These are phyloP conservation scores for Chrosomus eos DNA, from an alignment of 2,797 vertebrate species.

Conservation along the genomic window DNA sequence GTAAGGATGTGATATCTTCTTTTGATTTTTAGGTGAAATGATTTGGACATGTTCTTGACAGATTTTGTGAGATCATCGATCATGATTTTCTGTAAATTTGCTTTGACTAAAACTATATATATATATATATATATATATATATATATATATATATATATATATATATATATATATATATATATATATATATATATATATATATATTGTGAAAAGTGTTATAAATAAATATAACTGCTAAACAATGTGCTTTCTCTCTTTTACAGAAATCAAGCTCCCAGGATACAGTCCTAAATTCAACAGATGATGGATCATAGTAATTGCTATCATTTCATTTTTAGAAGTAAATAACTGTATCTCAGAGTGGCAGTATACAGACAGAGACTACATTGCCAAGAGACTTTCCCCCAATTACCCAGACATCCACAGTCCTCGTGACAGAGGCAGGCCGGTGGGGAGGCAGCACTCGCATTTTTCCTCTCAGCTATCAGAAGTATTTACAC, in stretches of 20 bases:
- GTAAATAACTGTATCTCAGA: conserved; percentile 12
- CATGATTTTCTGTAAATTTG: not conserved
- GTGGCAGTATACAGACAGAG: not conserved
- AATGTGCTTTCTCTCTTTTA: not conserved
- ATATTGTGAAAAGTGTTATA: not conserved
- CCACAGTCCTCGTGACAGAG: conserved; percentile 34
- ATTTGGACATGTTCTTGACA: not conserved
- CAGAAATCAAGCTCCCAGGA: not conserved
- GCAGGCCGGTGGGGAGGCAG: not conserved
- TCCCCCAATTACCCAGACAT: conserved; percentile 49
- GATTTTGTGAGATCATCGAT: not conserved
- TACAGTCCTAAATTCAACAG: not conserved
- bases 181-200: no score
- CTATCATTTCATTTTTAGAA: not conserved
- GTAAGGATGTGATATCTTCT: not conserved
- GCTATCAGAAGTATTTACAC: conserved; percentile 3
- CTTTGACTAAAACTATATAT: not conserved
- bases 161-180: no score
- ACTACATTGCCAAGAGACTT: not conserved
- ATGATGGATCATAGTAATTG: not conserved
- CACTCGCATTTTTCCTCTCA: conserved; percentile 10
- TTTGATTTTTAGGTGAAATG: no score
- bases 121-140: no score
- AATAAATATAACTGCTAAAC: not conserved
- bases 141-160: no score